Evolutionary conservation across 2,888 invertebrate species (phyloP), one percentile per base, ranked within the genome.

Genomic region (Idaea straminata): DNA sequence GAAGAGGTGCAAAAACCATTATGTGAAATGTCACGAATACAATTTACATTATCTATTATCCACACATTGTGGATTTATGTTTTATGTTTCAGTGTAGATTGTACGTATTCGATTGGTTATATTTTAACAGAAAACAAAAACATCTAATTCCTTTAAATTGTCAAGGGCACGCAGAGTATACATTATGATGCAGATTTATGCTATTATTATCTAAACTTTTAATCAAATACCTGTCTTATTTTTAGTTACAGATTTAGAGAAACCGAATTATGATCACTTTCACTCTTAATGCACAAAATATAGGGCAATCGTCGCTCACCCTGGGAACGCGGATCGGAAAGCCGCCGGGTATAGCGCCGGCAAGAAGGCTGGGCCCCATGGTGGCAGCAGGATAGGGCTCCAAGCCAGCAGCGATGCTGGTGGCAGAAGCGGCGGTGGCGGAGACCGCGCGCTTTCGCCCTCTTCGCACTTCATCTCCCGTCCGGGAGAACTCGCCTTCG

Each of bases 271-370:
- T 71, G 71, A 62, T 66, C 68, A 57, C 47, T 63, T 62, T 64
- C 73, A 74, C 71, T 69, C 47, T 65, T 63, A 63, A 57, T 61
- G 34, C 66, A 67, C 66, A 69, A 62, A 71, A 69, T 72, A 74
- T 70, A 65, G 64, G 62, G 61, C 69, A 71, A 67, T 7, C 5
- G 72, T 75, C 70, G 93, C 95, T 94, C 94, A 96, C 96, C 96
- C 95, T 64, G 96, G 96, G 77, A 96, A 92, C 70, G 96, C 96
- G 66, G 95, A 95, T 62, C 95, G 92, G 74, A 95, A 93, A 60
- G 96, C 95, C 69, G 96, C 95, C 79, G 95, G 96, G 88, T 95
- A 96, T 83, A 95, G 95, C 71, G 95, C 95, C 71, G 96, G 95
- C 74, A 96, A 81, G 70, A 96, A 92, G 58, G 96, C 95, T 74